A percentile compares a stretch with the other conserved stretches of the same genome.
phyloP scores from a whole-genome alignment of 2,888 invertebrate species.

The Alentia gelatinosa region DNA sequence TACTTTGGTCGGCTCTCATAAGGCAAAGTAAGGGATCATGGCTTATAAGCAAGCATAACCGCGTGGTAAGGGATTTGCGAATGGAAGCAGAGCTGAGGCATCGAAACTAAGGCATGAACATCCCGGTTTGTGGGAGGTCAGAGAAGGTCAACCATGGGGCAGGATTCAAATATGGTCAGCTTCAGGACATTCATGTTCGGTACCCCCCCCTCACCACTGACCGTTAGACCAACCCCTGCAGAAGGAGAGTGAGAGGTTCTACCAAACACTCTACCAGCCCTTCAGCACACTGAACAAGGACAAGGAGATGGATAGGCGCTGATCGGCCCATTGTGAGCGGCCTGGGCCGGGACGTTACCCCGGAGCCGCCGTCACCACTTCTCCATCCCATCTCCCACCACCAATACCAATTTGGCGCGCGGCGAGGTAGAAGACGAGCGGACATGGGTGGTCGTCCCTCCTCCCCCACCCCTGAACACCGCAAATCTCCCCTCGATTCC shows the following conservation, averaged over 20 bases:
- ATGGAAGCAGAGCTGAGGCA: too few relatives aligned
- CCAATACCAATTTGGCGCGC: neutral
- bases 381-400: neutral
- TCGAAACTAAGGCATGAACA: too few relatives aligned
- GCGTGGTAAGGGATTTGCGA: too few relatives aligned
- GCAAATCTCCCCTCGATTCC: neutral
- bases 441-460: neutral
- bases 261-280: neutral
- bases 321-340: neutral
- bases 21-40: too few relatives aligned
- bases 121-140: too few relatives aligned
- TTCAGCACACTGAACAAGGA: neutral
- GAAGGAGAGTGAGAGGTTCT: neutral
- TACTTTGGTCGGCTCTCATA: too few relatives aligned
- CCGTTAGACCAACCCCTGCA: too few relatives aligned
- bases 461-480: neutral
- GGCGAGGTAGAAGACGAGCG: neutral
- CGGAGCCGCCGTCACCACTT: neutral
- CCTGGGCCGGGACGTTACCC: neutral
- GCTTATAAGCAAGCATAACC: too few relatives aligned
- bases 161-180: too few relatives aligned
- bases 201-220: too few relatives aligned
- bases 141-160: too few relatives aligned
- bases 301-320: neutral
- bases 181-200: too few relatives aligned